Evolutionary conservation across 2,797 vertebrate genomes (phyloP).

Genomic region (Champsocephalus esox): DNA sequence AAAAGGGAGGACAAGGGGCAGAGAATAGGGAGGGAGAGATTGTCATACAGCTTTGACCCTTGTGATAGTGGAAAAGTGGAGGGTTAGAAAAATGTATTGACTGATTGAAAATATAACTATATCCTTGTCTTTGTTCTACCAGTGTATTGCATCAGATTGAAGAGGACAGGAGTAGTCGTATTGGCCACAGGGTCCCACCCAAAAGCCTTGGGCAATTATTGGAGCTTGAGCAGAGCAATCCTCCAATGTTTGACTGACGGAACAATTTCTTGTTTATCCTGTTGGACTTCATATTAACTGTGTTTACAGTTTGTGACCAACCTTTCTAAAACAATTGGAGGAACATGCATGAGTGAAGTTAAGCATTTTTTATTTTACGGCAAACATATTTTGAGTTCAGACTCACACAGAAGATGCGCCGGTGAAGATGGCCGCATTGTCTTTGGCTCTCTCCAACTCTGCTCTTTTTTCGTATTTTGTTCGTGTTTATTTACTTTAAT

Average conservation of each 20-base stretch:
- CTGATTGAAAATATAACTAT: neutral
- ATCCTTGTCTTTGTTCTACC: neutral
- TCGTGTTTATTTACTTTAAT: too few species aligned
- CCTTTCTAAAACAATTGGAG: slow-evolving; percentile 16
- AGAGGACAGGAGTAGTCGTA: slow-evolving; percentile 31
- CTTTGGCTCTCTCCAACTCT: too few species aligned
- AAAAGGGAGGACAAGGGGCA: slow-evolving; percentile 1
- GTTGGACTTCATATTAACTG: slow-evolving; percentile 72
- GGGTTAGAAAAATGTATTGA: neutral
- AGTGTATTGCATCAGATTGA: slow-evolving; percentile 36
- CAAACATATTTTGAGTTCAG: neutral
- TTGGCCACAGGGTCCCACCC: slow-evolving; percentile 58
- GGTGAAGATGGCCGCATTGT: too few species aligned
- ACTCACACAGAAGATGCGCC: too few species aligned
- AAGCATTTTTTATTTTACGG: neutral
- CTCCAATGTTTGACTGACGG: slow-evolving; percentile 42
- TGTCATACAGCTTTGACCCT: neutral
- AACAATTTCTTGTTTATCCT: slow-evolving; percentile 73
- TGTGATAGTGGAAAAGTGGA: neutral
- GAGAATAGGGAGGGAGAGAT: neutral
- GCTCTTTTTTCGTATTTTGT: too few species aligned
- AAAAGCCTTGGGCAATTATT: slow-evolving; percentile 53
- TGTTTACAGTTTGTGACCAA: slow-evolving; percentile 36
- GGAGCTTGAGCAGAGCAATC: slow-evolving; percentile 37
- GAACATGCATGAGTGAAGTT: neutral